Conservation (phyloP, 2,888 invertebrate species). For the Caenorhabditis sp. region DNA sequence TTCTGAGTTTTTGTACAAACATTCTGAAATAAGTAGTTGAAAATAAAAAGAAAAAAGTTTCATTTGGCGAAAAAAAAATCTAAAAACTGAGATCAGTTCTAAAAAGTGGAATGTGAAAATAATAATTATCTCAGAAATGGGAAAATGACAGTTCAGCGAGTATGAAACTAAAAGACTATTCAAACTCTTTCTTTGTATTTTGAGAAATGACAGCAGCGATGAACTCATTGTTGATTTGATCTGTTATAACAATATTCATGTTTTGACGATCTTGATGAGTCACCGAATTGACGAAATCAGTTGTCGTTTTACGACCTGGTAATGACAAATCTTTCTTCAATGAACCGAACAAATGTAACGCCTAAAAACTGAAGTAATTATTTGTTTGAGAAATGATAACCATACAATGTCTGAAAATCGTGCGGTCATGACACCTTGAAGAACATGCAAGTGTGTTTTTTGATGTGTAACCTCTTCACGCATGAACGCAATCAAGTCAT, state of each 20-base stretch:
- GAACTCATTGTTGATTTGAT: slow-evolving; percentile 20
- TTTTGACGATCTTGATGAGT: slow-evolving; percentile 8
- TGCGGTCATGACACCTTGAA: slow-evolving; percentile 45
- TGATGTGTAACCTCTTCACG: slow-evolving; percentile 13
- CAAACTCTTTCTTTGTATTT: neutral
- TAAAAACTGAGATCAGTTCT: too few relatives aligned
- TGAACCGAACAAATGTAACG: slow-evolving; percentile 10
- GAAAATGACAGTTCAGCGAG: neutral
- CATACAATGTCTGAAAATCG: slow-evolving; percentile 32
- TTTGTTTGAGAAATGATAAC: neutral
- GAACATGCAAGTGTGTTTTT: slow-evolving; percentile 26
- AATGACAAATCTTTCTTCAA: slow-evolving; percentile 11
- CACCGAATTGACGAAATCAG: slow-evolving; percentile 9
- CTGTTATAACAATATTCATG: slow-evolving; percentile 25
- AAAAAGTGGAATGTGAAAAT: too few relatives aligned
- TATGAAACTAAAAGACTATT: neutral
- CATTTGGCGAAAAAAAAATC: slow-evolving; percentile 3
- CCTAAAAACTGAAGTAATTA: slow-evolving; percentile 3
- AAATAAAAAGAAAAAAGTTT: neutral
- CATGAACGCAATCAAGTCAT: slow-evolving; percentile 14
- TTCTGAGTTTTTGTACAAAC: too few relatives aligned
- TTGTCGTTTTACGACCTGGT: slow-evolving; percentile 8
- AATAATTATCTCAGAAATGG: neutral
- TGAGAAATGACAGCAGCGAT: neutral
- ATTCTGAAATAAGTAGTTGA: neutral